Evolutionary conservation across 2,888 invertebrate species (phyloP).

Genomic region (Margaritifera margaritifera): DNA sequence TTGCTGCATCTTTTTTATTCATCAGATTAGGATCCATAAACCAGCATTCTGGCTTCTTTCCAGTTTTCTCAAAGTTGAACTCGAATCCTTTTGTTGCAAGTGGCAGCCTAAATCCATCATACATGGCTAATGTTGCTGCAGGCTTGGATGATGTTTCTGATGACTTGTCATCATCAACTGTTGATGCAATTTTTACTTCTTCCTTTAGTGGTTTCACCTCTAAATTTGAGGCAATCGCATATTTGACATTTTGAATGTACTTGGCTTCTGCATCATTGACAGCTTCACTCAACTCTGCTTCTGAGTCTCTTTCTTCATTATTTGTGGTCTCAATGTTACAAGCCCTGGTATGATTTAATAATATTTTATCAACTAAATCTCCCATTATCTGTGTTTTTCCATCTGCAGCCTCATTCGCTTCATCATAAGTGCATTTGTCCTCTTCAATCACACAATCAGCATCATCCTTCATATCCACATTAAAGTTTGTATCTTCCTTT

Average conservation of each 20-base stretch:
- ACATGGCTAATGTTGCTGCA: slow-evolving; percentile 34
- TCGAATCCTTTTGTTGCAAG: slow-evolving; percentile 54
- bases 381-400: background rate
- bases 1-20: slow-evolving; percentile 40
- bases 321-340: too few species aligned
- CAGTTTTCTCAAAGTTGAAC: slow-evolving; percentile 56
- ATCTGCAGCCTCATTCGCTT: background rate
- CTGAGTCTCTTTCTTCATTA: background rate
- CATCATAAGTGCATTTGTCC: background rate
- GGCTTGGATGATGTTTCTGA: slow-evolving; percentile 2
- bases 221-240: background rate
- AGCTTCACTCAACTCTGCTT: background rate
- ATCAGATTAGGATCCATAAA: slow-evolving; percentile 55
- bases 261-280: too few species aligned
- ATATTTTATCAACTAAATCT: background rate
- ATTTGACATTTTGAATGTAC: too few species aligned
- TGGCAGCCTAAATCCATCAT: slow-evolving; percentile 49
- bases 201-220: slow-evolving; percentile 1
- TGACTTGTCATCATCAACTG: background rate
- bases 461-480: background rate
- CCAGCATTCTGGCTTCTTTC: slow-evolving; percentile 57
- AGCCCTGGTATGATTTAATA: too few species aligned
- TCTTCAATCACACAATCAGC: background rate
- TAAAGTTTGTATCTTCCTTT: slow-evolving; percentile 7
- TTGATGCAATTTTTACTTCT: background rate